These are phyloP conservation scores for Drosophila prosaltans DNA, from an alignment of 1,140 invertebrate genomes.

Conservation along the genomic window DNA sequence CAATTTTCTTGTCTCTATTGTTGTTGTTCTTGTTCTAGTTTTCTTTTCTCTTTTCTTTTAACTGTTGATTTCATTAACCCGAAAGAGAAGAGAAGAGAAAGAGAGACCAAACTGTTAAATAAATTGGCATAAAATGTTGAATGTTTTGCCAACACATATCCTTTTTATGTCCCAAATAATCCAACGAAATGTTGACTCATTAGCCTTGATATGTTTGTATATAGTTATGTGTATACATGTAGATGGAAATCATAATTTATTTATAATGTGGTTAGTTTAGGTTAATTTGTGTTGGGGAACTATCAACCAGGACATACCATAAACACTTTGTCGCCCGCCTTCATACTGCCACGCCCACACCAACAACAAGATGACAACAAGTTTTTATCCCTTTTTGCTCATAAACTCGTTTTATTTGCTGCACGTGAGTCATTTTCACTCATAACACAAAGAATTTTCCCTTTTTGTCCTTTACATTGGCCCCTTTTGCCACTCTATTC, in stretches of 20 bases:
- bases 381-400: constrained; percentile 30
- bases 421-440: constrained; percentile 59
- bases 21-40: constrained; percentile 33
- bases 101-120: constrained; percentile 1
- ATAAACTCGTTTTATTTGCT: constrained; percentile 72
- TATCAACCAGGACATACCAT: constrained; percentile 44
- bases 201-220: not conserved
- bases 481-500: constrained; percentile 55
- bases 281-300: constrained; percentile 18
- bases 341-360: not conserved
- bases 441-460: constrained; percentile 12
- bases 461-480: constrained; percentile 39
- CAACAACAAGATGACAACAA: constrained; percentile 43
- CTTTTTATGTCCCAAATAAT: not conserved
- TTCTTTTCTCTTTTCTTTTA: constrained; percentile 18
- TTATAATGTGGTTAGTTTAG: constrained; percentile 58
- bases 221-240: constrained; percentile 21
- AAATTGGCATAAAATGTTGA: constrained; percentile 34
- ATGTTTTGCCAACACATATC: constrained; percentile 1
- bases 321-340: not conserved
- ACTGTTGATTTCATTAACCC: constrained; percentile 58
- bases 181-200: not conserved
- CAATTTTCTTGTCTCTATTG: not conserved
- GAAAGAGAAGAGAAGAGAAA: not conserved
- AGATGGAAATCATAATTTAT: constrained; percentile 65